Conservation (phyloP, 2,888 invertebrate genomes). For the Torymus texanus region DNA sequence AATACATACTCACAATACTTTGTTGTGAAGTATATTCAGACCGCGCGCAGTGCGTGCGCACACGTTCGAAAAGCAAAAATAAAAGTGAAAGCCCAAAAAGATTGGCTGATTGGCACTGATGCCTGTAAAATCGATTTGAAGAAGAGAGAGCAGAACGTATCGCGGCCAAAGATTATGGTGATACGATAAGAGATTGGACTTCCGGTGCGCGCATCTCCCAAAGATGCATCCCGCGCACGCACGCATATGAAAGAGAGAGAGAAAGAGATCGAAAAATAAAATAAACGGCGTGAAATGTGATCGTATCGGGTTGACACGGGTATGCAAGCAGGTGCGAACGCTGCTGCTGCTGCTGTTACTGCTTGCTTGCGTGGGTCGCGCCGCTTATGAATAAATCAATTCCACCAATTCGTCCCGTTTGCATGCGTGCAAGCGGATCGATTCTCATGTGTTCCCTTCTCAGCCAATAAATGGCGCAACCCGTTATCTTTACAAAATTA, state of each 20-base stretch:
- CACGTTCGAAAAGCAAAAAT: neutral
- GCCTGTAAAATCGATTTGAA: slow-evolving; percentile 34
- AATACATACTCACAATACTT: neutral
- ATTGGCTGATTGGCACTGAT: slow-evolving; percentile 20
- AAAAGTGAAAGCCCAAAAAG: slow-evolving; percentile 27
- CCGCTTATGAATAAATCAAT: slow-evolving; percentile 65
- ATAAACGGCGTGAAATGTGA: slow-evolving; percentile 46
- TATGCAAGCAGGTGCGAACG: slow-evolving; percentile 67
- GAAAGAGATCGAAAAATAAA: slow-evolving; percentile 33
- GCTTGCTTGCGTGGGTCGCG: slow-evolving; percentile 61
- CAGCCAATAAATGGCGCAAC: slow-evolving; percentile 17
- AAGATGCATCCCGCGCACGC: neutral
- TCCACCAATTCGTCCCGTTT: slow-evolving; percentile 48
- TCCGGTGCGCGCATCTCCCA: slow-evolving; percentile 24
- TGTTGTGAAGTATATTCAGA: slow-evolving; percentile 2
- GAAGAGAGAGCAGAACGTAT: slow-evolving; percentile 23
- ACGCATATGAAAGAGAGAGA: neutral
- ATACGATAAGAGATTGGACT: slow-evolving; percentile 35
- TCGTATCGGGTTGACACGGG: slow-evolving; percentile 64
- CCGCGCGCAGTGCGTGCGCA: neutral
- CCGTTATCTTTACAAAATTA: slow-evolving; percentile 36
- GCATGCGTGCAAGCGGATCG: slow-evolving; percentile 8
- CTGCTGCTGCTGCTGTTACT: slow-evolving; percentile 2
- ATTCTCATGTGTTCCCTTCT: neutral
- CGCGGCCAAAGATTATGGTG: slow-evolving; percentile 18